Evolutionary conservation across 1,140 invertebrate species (phyloP).

Genomic region (Neoseiulus cucumeris): DNA sequence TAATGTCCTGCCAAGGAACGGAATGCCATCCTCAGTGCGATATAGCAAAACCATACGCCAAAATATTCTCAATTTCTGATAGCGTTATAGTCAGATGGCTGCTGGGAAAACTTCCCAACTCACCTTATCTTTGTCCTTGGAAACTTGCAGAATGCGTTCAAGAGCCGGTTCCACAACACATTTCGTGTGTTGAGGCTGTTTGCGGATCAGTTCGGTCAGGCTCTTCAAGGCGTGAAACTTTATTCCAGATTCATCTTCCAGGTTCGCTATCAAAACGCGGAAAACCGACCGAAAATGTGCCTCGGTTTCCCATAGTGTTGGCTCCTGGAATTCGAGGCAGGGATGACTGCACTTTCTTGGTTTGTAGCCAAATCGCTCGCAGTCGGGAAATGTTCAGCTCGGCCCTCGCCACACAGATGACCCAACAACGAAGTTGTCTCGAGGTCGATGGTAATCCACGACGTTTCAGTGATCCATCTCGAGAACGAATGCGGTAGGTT

Average conservation of each 20-base stretch:
- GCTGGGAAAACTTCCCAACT: too few relatives aligned
- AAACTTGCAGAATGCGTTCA: not conserved
- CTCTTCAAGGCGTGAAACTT: not conserved
- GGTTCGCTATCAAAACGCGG: not conserved
- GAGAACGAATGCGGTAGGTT: too few relatives aligned
- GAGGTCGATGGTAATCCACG: too few relatives aligned
- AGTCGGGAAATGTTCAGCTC: too few relatives aligned
- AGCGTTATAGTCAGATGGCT: too few relatives aligned
- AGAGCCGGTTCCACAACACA: not conserved
- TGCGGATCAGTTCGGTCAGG: not conserved
- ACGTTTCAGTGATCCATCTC: too few relatives aligned
- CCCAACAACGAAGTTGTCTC: too few relatives aligned
- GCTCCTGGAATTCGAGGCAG: not conserved
- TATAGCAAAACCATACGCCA: too few relatives aligned
- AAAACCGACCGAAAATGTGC: not conserved
- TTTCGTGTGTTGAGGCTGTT: not conserved
- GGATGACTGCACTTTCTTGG: too few relatives aligned
- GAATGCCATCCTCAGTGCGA: not conserved
- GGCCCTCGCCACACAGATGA: too few relatives aligned
- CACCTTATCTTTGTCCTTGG: constrained; percentile 6
- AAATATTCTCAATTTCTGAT: too few relatives aligned
- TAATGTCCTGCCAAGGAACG: not conserved
- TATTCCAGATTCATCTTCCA: not conserved
- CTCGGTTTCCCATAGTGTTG: not conserved
- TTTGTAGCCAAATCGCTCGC: too few relatives aligned